Evolutionary conservation across 2,888 invertebrate genomes (phyloP).

Genomic region (Acanthoscelides obtectus): DNA sequence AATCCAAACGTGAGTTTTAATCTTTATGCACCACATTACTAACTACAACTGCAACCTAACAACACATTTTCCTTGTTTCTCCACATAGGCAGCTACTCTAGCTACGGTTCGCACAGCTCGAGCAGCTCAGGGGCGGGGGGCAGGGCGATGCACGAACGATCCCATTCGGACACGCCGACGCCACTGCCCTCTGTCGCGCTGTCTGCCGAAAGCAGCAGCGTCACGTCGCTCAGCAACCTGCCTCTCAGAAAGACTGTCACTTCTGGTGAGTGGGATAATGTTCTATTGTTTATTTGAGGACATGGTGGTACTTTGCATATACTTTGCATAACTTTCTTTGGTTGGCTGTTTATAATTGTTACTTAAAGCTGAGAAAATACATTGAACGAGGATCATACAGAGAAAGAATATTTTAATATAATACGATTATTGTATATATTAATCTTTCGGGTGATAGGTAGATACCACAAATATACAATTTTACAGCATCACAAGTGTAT

Average conservation of each 20-base stretch:
- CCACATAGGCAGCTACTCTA: slow-evolving; percentile 48
- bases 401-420: too few relatives aligned
- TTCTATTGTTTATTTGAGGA: not conserved
- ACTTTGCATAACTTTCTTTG: not conserved
- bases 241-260: slow-evolving; percentile 78
- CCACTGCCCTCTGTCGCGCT: slow-evolving; percentile 82
- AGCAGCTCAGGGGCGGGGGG: slow-evolving; percentile 46
- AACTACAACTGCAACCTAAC: not conserved
- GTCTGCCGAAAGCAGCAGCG: slow-evolving; percentile 92
- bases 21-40: not conserved
- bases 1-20: too few relatives aligned
- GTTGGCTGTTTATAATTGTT: too few relatives aligned
- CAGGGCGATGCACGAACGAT: slow-evolving; percentile 77
- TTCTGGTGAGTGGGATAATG: slow-evolving; percentile 53
- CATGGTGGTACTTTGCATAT: not conserved
- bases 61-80: slow-evolving; percentile 2
- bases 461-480: too few relatives aligned
- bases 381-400: too few relatives aligned
- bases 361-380: too few relatives aligned
- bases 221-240: slow-evolving; percentile 86
- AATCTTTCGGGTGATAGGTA: too few relatives aligned
- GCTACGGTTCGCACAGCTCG: slow-evolving; percentile 53
- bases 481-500: too few relatives aligned
- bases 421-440: too few relatives aligned
- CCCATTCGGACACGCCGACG: slow-evolving; percentile 84